Percentiles rank a stretch among this genome's conserved stretches.
Conservation (phyloP, 2,797 vertebrate genomes). For the Acridotheres tristis region DNA sequence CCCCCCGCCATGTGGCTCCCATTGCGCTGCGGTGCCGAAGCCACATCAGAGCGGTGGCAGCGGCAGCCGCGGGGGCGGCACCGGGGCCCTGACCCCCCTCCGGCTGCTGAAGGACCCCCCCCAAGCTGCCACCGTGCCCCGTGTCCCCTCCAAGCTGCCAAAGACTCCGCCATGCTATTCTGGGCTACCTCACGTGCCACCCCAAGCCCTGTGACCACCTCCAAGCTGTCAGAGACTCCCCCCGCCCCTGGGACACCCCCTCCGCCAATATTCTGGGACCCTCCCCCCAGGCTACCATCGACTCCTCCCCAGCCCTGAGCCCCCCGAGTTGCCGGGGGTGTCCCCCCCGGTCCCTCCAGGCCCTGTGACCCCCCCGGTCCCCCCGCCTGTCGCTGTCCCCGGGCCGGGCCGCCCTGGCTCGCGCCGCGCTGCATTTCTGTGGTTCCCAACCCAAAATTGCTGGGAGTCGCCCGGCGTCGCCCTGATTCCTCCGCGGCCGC, state of each 20-base stretch:
- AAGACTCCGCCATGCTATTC: no score
- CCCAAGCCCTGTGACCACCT: no score
- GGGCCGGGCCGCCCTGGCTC: background rate
- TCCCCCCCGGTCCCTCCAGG: no score
- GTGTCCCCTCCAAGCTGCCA: no score
- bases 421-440: background rate
- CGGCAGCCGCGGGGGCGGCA: background rate
- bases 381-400: background rate
- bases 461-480: conserved; percentile 16
- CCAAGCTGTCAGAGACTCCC: no score
- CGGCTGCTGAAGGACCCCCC: background rate
- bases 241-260: no score
- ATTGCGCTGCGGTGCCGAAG: background rate
- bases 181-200: no score
- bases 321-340: background rate
- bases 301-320: background rate
- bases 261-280: background rate
- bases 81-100: background rate
- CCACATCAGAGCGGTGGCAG: background rate
- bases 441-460: conserved; percentile 35
- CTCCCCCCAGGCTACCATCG: no score
- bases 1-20: background rate
- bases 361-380: background rate
- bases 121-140: background rate
- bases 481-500: background rate